Evolutionary conservation across 2,888 invertebrate species (phyloP).

Genomic region (Willowsia nigromaculata): DNA sequence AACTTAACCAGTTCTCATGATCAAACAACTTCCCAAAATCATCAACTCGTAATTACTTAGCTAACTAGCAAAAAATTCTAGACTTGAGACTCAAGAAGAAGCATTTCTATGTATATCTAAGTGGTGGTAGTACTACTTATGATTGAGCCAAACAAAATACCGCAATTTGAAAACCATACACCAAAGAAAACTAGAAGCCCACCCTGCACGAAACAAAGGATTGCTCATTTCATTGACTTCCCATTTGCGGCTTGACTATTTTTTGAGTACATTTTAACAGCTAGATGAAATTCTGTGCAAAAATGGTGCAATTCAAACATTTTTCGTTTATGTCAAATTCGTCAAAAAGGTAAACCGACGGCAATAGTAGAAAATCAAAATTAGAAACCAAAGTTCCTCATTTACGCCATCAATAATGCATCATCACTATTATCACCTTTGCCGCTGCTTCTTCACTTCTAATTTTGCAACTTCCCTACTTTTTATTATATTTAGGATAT

Average conservation of each 20-base stretch:
- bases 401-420: background rate
- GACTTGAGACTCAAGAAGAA: background rate
- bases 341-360: background rate
- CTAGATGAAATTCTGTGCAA: background rate
- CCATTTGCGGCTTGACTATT: background rate
- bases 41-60: conserved; percentile 41
- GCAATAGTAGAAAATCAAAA: too few species aligned
- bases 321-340: too few species aligned
- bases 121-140: background rate
- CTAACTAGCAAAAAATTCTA: conserved; percentile 4
- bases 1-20: conserved; percentile 56
- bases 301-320: background rate
- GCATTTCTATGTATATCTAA: background rate
- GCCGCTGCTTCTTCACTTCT: background rate
- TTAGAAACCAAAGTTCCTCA: background rate
- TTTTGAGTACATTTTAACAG: background rate
- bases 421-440: background rate
- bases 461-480: background rate
- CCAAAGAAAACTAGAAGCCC: conserved; percentile 36
- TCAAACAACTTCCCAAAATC: conserved; percentile 49
- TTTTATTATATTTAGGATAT: background rate
- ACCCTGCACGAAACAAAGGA: background rate
- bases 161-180: conserved; percentile 56
- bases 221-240: conserved; percentile 34
- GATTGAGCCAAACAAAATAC: conserved; percentile 17